A percentile compares a stretch with the other conserved stretches of the same genome.
These are phyloP conservation scores for Lordiphosa fenestrarum DNA, from an alignment of 2,888 invertebrate species.

Conservation along the genomic window DNA sequence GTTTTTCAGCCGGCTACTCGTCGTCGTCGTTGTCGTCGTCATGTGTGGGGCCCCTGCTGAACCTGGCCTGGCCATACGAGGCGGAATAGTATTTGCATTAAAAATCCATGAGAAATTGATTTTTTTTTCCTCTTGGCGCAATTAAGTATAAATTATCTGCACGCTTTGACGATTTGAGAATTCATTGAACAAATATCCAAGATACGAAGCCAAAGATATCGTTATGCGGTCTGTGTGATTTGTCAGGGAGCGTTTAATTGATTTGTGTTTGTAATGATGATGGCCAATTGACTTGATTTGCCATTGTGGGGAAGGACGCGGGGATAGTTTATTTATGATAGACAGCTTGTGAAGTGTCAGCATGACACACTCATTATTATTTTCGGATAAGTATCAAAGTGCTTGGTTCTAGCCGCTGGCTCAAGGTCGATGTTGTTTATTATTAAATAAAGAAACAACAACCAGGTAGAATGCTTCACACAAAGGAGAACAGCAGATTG, in stretches of 20 bases:
- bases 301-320: constrained; percentile 9
- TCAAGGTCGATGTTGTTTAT: constrained; percentile 3
- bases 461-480: background rate
- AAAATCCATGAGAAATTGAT: constrained; percentile 51
- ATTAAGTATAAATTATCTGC: constrained; percentile 73
- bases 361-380: no score
- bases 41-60: constrained; percentile 20
- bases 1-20: constrained; percentile 36
- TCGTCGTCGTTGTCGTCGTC: constrained; percentile 15
- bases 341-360: constrained; percentile 10
- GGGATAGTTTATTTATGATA: background rate
- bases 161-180: constrained; percentile 65
- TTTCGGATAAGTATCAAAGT: no score
- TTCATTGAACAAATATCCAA: constrained; percentile 62
- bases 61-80: constrained; percentile 37
- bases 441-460: constrained; percentile 3
- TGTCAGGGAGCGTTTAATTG: constrained; percentile 46
- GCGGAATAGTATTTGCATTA: constrained; percentile 55
- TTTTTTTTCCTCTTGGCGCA: constrained; percentile 33
- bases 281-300: constrained; percentile 17
- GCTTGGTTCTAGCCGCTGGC: no score
- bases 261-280: constrained; percentile 32
- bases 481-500: no score
- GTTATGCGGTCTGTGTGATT: constrained; percentile 19
- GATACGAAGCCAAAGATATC: constrained; percentile 36